Evolutionary conservation across 2,797 vertebrate species (phyloP), one percentile per base, ranked within the genome.

Genomic region (Anolis apletophallus): DNA sequence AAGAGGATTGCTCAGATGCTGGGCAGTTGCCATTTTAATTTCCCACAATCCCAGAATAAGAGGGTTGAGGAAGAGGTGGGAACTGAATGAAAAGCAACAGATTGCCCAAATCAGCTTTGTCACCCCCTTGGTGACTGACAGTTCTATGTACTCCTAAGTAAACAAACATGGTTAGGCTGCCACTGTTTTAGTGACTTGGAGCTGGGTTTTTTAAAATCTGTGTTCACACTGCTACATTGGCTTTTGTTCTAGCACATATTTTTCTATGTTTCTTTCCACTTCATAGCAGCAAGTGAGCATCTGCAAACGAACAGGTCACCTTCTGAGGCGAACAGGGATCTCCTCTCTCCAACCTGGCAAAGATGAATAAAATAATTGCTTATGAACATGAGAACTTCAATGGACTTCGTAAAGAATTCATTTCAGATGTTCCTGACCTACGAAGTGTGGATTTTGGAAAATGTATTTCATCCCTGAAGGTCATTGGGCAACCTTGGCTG

Each of bases 311-410:
- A 80, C 71, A 79, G 17, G 3, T 46, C 26, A 8, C 26, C 54
- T 64, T 17, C 32, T 29, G 26, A 71, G 46, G 23, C 17, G 21
- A 57, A 9, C 21, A n/a, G 34, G 21, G 6, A 5, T 46, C 50
- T 14, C 5, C 9, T 29, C 52, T 81, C 59, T 54, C 72, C 71
- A 67, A 26, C 57, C 11, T 52, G 29, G 11, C 17, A 16, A 76
- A 29, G 40, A 89, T 89, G 85, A 89, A 84, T 74, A 89, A 89
- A 73, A 78, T 89, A 21, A 86, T 89, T 36, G 69, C 79, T 71
- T 89, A 86, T 67, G 80, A 86, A 32, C 13, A 80, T 32, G 26
- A 1, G 23, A 9, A 75, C 32, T 89, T 84, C 40, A 12, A 26
- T 3, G 88, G 88, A 16, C 85, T 87, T 29, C 16, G 21, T 21